phyloP scores from a whole-genome alignment of 2,888 invertebrate species.

The Iphiclides podalirius region DNA sequence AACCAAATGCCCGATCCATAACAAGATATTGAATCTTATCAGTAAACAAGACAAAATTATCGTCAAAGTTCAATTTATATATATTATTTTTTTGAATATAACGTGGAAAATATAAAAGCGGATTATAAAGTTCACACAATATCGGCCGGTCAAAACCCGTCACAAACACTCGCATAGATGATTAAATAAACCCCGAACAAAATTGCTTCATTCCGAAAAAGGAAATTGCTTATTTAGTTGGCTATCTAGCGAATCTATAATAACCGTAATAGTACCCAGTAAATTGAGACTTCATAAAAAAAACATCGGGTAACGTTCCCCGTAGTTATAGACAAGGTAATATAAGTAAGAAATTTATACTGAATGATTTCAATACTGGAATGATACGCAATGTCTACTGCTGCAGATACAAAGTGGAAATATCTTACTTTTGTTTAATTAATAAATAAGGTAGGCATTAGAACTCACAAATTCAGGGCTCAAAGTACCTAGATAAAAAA shows the following conservation, averaged over 20 bases:
- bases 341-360: no score
- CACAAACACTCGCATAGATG: conserved; percentile 2
- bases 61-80: no score
- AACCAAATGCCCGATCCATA: no score
- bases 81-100: no score
- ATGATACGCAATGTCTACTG: no score
- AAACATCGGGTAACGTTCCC: neutral
- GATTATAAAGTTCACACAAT: neutral
- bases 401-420: neutral
- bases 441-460: no score
- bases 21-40: no score
- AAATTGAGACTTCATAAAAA: conserved; percentile 11
- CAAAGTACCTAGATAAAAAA: no score
- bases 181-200: conserved; percentile 2
- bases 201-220: conserved; percentile 11
- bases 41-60: no score
- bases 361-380: no score
- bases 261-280: conserved; percentile 6
- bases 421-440: neutral
- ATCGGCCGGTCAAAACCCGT: neutral
- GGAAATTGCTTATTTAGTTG: conserved; percentile 6
- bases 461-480: no score
- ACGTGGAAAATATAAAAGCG: neutral
- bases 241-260: neutral
- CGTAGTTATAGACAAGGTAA: no score